Percentiles rank a stretch among this genome's conserved stretches.
phyloP scores from a whole-genome alignment of 2,797 vertebrate genomes.

The Cryptoprocta ferox region DNA sequence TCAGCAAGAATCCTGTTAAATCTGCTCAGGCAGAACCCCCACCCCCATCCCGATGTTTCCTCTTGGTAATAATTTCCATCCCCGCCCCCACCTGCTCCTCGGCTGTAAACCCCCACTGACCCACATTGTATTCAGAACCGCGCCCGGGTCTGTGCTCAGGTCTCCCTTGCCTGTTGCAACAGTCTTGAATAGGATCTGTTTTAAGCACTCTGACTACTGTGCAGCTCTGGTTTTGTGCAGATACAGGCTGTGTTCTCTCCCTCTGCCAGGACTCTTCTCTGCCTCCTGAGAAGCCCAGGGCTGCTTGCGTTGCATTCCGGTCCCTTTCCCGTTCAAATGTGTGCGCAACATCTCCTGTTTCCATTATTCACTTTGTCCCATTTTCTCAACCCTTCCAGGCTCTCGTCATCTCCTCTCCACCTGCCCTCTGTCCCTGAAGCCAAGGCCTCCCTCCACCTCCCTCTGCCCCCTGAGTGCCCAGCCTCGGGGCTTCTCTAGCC shows the following conservation, averaged over 20 bases:
- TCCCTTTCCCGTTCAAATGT: not conserved
- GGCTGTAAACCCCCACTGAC: not conserved
- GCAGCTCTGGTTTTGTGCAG: not conserved
- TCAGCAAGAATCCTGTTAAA: not conserved
- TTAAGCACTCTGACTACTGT: not conserved
- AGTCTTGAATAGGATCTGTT: not conserved
- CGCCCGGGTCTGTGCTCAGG: not conserved
- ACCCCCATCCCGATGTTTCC: not conserved
- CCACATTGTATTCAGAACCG: not conserved
- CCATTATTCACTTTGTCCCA: not conserved
- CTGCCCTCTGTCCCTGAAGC: not conserved
- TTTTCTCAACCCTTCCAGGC: not conserved
- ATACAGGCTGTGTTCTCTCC: not conserved
- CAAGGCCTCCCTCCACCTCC: not conserved
- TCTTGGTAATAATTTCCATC: not conserved
- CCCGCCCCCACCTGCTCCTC: not conserved
- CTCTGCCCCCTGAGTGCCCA: not conserved
- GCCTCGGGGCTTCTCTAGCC: too few species aligned
- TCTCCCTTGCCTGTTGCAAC: not conserved
- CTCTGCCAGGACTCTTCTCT: not conserved
- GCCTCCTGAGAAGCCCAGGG: not conserved
- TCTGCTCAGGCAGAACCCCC: not conserved
- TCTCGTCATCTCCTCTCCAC: not conserved
- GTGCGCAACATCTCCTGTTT: not conserved
- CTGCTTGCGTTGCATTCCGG: not conserved